Base-by-base conservation (phyloP, 2,888 invertebrate species). In the Alsophila aescularia region DNA sequence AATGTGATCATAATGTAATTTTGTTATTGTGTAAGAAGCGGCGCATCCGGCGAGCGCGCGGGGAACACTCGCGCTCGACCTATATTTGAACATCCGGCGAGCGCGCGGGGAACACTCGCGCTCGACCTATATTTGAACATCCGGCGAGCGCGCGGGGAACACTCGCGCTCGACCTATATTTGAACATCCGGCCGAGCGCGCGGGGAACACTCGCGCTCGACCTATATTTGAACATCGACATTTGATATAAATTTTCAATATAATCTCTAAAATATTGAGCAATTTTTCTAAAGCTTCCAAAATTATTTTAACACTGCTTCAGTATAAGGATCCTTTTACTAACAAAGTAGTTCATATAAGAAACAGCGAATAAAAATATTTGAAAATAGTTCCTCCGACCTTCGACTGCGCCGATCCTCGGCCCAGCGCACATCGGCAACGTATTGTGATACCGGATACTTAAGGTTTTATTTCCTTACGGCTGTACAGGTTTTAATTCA, bases 1-100 rank as follows among this genome's bases (percentile, higher is more conserved):
- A 15, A 48, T 53, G 48, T 36, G 53, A 53, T 53, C 52, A n/a
- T 42, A 37, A 47, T 47, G 35, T 52, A 21, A 29, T 35, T 45
- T 41, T 6, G 13, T 45, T 41, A 41, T 45, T 21, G 36, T 44
- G 34, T 45, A 35, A 45, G 45, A 45, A 29, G 14, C 52, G 27
- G 45, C 29, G 37, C 37, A 14, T 3, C 6, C 5, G 13, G 32
- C 9, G 32, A 12, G 4, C 10, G 16, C 15, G 15, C 18, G 14
- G n/a, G 8, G 18, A n/a, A n/a, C n/a, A n/a, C n/a, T n/a, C n/a
- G n/a, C n/a, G n/a, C n/a, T n/a, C n/a, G n/a, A n/a, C n/a, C n/a
- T n/a, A n/a, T n/a, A n/a, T n/a, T n/a, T n/a, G n/a, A n/a, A n/a
- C 37, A 14, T 3, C 6, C 5, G 13, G 32, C 9, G 32, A 12